These are phyloP conservation scores for Teinopalpus imperialis DNA, from an alignment of 2,888 invertebrate genomes.

Conservation along the genomic window DNA sequence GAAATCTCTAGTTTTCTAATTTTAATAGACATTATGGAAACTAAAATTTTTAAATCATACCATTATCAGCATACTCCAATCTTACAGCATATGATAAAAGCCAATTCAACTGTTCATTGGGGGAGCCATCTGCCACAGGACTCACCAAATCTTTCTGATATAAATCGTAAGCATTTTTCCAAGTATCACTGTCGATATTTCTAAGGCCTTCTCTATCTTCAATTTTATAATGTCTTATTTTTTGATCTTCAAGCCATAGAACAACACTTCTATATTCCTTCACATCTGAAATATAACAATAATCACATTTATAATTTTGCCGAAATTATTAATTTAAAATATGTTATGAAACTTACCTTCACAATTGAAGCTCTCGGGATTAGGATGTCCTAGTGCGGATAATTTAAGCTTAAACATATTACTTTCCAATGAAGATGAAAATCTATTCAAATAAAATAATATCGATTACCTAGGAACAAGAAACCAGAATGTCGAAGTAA, in stretches of 20 bases:
- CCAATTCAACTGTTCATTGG: conserved; percentile 91
- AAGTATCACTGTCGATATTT: conserved; percentile 84
- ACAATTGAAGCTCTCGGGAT: conserved; percentile 86
- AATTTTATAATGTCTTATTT: conserved; percentile 93
- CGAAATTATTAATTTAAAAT: conserved; percentile 5
- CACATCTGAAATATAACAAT: conserved; percentile 83
- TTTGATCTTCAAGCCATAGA: conserved; percentile 96
- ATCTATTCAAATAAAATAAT: background rate
- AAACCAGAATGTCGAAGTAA: too few relatives aligned
- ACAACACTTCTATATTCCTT: conserved; percentile 90
- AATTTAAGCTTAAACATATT: conserved; percentile 90
- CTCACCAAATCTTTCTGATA: conserved; percentile 90
- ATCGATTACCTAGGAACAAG: too few relatives aligned
- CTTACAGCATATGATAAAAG: conserved; percentile 91
- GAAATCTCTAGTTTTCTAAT: too few relatives aligned
- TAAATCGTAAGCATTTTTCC: conserved; percentile 86
- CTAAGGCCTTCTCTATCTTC: conserved; percentile 90
- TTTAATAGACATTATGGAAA: too few relatives aligned
- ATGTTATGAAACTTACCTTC: conserved; percentile 80
- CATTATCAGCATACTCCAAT: conserved; percentile 91
- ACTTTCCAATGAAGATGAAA: conserved; percentile 7
- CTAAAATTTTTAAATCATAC: too few relatives aligned
- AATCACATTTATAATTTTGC: background rate
- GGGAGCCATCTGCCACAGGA: conserved; percentile 82
- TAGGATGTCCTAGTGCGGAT: conserved; percentile 89